Conservation (phyloP, 2,888 invertebrate genomes). For the Hypselothyrea guttata region DNA sequence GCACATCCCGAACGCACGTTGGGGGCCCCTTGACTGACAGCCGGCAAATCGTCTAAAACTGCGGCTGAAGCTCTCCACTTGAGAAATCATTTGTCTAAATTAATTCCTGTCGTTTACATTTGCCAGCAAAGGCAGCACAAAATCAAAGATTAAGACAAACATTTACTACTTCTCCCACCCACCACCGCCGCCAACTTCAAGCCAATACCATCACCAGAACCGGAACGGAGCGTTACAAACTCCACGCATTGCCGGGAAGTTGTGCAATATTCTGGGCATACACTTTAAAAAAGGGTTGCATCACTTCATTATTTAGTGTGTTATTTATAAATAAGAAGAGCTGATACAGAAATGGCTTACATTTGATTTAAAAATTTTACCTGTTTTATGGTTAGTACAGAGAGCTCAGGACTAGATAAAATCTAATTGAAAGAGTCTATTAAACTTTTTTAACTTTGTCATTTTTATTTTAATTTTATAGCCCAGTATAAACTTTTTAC, state of each 20-base stretch:
- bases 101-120: slow-evolving; percentile 83
- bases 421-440: too few species aligned
- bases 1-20: slow-evolving; percentile 19
- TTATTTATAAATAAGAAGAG: too few species aligned
- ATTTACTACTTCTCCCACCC: slow-evolving; percentile 72
- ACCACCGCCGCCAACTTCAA: slow-evolving; percentile 4
- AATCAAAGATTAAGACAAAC: slow-evolving; percentile 83
- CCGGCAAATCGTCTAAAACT: slow-evolving; percentile 71
- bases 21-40: slow-evolving; percentile 63
- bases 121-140: slow-evolving; percentile 62
- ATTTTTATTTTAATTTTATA: too few species aligned
- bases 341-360: too few species aligned
- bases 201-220: slow-evolving; percentile 3
- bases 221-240: not conserved
- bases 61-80: slow-evolving; percentile 64
- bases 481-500: too few species aligned
- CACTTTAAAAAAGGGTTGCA: slow-evolving; percentile 18
- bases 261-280: not conserved
- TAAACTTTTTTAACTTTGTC: too few species aligned
- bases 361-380: too few species aligned
- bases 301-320: slow-evolving; percentile 18
- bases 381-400: too few species aligned
- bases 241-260: slow-evolving; percentile 41
- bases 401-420: too few species aligned
- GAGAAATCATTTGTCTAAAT: slow-evolving; percentile 83